Conservation (phyloP, 2,888 invertebrate genomes). For the Criorhina ranunculi region DNA sequence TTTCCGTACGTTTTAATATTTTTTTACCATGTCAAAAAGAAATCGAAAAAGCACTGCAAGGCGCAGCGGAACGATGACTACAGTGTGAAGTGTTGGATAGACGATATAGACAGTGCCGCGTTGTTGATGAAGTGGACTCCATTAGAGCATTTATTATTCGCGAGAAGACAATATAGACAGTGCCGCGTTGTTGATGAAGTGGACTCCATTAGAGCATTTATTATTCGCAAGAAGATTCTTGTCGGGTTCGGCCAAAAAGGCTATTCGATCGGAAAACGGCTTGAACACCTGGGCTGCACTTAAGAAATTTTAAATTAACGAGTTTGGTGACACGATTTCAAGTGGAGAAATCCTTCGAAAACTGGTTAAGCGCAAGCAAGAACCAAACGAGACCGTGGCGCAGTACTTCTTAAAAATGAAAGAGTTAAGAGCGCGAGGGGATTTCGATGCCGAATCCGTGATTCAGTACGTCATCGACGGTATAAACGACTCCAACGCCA, state of each 20-base stretch:
- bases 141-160: constrained; percentile 55
- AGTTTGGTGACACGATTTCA: constrained; percentile 49
- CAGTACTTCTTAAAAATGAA: constrained; percentile 82
- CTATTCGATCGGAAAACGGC: constrained; percentile 50
- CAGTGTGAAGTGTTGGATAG: constrained; percentile 34
- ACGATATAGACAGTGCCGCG: constrained; percentile 31
- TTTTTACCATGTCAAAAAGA: too few species aligned
- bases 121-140: constrained; percentile 11
- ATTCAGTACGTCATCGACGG: constrained; percentile 83
- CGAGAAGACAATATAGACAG: constrained; percentile 57
- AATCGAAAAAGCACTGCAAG: too few species aligned
- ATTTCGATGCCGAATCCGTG: constrained; percentile 80
- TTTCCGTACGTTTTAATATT: too few species aligned
- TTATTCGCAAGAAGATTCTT: constrained; percentile 71
- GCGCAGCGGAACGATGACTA: too few species aligned
- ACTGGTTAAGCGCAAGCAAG: constrained; percentile 79
- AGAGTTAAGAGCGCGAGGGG: constrained; percentile 81
- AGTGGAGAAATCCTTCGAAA: constrained; percentile 64
- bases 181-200: constrained; percentile 9
- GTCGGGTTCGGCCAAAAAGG: constrained; percentile 59
- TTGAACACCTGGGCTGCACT: constrained; percentile 50
- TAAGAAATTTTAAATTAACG: constrained; percentile 39
- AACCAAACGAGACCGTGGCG: constrained; percentile 80
- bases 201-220: constrained; percentile 24
- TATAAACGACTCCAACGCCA: constrained; percentile 77